A percentile compares a stretch with the other conserved stretches of the same genome.
phyloP scores from a whole-genome alignment of 1,140 invertebrate species.

The Stegodyphus dumicola region DNA sequence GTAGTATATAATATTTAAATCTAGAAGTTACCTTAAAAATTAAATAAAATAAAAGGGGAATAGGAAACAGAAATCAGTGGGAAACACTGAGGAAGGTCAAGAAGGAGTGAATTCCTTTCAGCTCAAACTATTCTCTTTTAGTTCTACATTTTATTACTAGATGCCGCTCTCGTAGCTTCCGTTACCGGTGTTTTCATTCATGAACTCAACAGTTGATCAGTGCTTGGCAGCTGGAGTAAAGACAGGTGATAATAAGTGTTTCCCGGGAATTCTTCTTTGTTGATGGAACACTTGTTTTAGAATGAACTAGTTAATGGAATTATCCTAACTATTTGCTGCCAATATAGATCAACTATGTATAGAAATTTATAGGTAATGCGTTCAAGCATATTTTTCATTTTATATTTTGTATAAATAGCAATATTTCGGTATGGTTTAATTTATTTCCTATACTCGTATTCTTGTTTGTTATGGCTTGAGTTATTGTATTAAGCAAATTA shows the following conservation, averaged over 20 bases:
- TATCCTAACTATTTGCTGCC: background rate
- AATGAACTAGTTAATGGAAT: background rate
- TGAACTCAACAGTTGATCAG: background rate
- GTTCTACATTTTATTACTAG: background rate
- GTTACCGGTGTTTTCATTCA: conserved; percentile 1
- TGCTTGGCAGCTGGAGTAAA: background rate
- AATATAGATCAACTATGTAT: background rate
- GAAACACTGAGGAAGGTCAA: too few species aligned
- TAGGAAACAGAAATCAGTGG: too few species aligned
- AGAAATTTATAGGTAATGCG: background rate
- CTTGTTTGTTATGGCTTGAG: too few species aligned
- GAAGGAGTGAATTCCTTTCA: too few species aligned
- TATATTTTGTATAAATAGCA: background rate
- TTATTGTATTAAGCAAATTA: too few species aligned
- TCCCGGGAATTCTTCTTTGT: background rate
- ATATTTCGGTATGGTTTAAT: background rate
- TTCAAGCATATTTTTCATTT: background rate
- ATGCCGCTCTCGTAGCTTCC: background rate
- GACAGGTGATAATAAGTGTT: conserved; percentile 14
- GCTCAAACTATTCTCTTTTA: background rate
- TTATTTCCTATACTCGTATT: background rate
- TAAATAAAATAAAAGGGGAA: too few species aligned
- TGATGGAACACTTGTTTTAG: background rate
- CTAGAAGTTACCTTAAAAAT: too few species aligned
- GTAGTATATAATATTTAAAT: too few species aligned